A percentile compares a stretch with the other conserved stretches of the same genome.
These are phyloP conservation scores for Enteromius trimaculatus DNA, from an alignment of 2,797 vertebrate species.

Conservation along the genomic window DNA sequence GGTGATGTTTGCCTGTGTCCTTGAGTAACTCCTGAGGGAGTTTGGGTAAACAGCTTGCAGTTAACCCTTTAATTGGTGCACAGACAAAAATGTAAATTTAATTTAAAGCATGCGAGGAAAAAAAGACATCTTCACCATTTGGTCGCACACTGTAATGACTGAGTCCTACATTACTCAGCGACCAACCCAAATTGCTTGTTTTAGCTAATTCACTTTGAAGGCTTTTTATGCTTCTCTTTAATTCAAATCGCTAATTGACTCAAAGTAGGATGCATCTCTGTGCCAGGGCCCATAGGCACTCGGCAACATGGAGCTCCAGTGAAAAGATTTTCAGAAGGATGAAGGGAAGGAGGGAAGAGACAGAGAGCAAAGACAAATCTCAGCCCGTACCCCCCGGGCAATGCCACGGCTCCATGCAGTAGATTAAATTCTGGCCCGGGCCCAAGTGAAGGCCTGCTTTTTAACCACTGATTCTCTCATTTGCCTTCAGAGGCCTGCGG, in stretches of 20 bases:
- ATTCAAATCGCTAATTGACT: slow-evolving; percentile 76
- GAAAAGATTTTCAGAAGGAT: slow-evolving; percentile 53
- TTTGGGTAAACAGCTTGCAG: slow-evolving; percentile 51
- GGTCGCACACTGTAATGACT: slow-evolving; percentile 5
- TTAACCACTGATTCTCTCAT: slow-evolving; percentile 82
- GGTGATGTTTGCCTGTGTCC: slow-evolving; percentile 49
- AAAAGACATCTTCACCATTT: slow-evolving; percentile 10
- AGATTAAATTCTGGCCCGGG: slow-evolving; percentile 77
- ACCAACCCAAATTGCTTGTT: slow-evolving; percentile 53
- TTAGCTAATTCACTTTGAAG: slow-evolving; percentile 73
- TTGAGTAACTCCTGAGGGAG: slow-evolving; percentile 39
- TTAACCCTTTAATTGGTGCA: slow-evolving; percentile 46
- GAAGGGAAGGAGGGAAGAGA: slow-evolving; percentile 22
- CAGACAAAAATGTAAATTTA: slow-evolving; percentile 43
- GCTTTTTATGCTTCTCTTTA: slow-evolving; percentile 65
- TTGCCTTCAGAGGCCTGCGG: slow-evolving; percentile 77
- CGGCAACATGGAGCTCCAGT: slow-evolving; percentile 65
- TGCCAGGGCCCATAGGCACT: slow-evolving; percentile 72
- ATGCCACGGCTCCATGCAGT: slow-evolving; percentile 73
- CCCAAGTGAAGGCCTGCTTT: slow-evolving; percentile 79
- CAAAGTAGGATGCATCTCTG: slow-evolving; percentile 63
- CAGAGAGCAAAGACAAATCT: slow-evolving; percentile 63
- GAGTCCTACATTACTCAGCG: slow-evolving; percentile 32
- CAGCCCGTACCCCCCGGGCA: slow-evolving; percentile 68
- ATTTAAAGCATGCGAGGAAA: slow-evolving; percentile 40